These are phyloP conservation scores for Cygnus buccinator DNA, from an alignment of 2,113 vertebrate genomes.

Conservation along the genomic window DNA sequence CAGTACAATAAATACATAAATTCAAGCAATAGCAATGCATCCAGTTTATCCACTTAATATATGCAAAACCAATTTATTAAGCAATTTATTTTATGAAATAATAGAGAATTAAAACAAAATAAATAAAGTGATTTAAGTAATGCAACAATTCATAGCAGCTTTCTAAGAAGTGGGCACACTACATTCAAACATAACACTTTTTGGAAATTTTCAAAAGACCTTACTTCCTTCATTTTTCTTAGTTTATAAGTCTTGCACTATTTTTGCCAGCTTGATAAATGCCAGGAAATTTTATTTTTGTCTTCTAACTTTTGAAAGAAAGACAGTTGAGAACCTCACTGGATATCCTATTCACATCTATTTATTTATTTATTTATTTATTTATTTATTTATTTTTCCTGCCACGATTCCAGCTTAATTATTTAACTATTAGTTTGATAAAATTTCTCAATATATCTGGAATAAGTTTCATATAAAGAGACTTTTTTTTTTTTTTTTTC, in stretches of 20 bases:
- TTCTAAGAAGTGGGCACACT: background rate
- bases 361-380: background rate
- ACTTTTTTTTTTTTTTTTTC: background rate
- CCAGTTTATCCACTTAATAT: background rate
- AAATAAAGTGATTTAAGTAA: background rate
- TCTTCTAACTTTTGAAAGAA: background rate
- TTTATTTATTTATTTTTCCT: background rate
- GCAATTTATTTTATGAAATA: background rate
- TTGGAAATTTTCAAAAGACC: background rate
- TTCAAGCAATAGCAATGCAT: background rate
- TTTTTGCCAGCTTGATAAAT: background rate
- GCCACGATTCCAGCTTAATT: background rate
- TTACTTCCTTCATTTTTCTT: background rate
- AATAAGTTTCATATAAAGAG: background rate
- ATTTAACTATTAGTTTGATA: background rate
- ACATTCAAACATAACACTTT: background rate
- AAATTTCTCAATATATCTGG: background rate
- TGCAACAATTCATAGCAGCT: background rate
- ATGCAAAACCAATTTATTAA: background rate
- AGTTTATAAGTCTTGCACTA: background rate
- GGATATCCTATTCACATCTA: background rate
- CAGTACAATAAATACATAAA: background rate
- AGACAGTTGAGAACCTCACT: background rate
- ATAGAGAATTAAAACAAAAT: background rate
- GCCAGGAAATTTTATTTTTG: background rate